Conservation (phyloP, 2,797 vertebrate species). For the Dendrocincla fuliginosa region DNA sequence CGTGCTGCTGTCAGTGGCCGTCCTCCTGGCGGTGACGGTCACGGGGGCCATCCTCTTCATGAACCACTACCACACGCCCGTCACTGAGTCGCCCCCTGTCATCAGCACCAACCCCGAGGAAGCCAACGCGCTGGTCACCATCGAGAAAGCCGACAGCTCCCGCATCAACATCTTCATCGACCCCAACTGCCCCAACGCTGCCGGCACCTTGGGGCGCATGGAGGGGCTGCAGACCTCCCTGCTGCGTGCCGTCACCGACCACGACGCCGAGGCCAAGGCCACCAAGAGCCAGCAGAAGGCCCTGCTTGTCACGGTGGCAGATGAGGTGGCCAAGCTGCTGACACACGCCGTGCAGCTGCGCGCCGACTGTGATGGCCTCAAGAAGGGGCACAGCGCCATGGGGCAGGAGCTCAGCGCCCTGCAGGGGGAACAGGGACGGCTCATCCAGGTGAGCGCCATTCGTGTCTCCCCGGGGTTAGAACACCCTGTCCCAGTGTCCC, state of each 20-base stretch:
- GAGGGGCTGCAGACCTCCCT: conserved; percentile 90
- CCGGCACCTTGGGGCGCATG: conserved; percentile 85
- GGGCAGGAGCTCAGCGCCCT: conserved; percentile 90
- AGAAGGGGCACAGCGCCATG: conserved; percentile 86
- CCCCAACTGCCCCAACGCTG: conserved; percentile 92
- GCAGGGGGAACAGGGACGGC: conserved; percentile 91
- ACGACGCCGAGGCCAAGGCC: conserved; percentile 84
- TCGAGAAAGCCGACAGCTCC: conserved; percentile 91
- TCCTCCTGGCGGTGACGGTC: conserved; percentile 89
- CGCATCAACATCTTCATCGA: conserved; percentile 97
- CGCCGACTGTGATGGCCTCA: conserved; percentile 87
- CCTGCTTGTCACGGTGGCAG: conserved; percentile 86
- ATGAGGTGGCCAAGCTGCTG: conserved; percentile 92
- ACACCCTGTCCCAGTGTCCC: fast-evolving
- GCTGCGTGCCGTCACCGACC: conserved; percentile 85
- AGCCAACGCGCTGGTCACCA: conserved; percentile 93
- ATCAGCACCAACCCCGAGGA: conserved; percentile 94
- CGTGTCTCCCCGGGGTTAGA: neutral
- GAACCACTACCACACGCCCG: conserved; percentile 89
- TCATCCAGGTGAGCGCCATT: conserved; percentile 86
- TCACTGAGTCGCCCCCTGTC: conserved; percentile 86
- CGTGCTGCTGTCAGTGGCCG: conserved; percentile 90
- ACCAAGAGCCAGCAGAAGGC: conserved; percentile 87
- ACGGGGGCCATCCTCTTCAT: conserved; percentile 94
- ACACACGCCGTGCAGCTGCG: conserved; percentile 87